Conservation (phyloP, 2,888 invertebrate species). For the Lepidocyrtinus sp. region DNA sequence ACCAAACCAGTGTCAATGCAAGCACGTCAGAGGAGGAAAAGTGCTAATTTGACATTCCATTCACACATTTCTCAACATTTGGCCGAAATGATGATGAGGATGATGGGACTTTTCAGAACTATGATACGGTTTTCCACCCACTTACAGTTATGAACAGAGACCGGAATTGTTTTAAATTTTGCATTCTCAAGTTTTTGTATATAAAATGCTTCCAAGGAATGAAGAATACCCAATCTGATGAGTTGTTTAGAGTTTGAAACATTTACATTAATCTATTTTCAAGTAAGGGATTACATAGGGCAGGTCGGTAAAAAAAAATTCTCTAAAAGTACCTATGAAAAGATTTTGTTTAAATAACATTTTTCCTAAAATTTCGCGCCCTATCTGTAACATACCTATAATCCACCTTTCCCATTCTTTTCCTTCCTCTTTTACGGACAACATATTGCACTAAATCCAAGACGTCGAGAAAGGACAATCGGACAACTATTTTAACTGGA, state of each 20-base stretch:
- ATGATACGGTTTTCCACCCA: too few relatives aligned
- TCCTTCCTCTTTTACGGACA: background rate
- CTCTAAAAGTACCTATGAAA: background rate
- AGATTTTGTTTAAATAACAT: too few relatives aligned
- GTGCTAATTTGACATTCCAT: conserved; percentile 70
- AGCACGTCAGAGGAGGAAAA: conserved; percentile 40
- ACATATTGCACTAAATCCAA: background rate
- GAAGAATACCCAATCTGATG: too few relatives aligned
- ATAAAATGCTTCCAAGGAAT: too few relatives aligned
- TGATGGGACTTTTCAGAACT: too few relatives aligned
- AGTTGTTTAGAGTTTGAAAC: too few relatives aligned
- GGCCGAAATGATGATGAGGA: conserved; percentile 40
- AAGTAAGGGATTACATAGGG: too few relatives aligned
- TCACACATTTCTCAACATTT: conserved; percentile 68
- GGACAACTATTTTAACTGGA: background rate
- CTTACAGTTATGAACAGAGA: background rate
- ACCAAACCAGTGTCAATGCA: background rate
- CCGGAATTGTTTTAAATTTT: too few relatives aligned
- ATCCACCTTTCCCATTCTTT: background rate
- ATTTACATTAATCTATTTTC: too few relatives aligned
- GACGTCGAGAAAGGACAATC: background rate
- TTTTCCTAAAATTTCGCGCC: background rate
- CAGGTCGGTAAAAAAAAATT: too few relatives aligned
- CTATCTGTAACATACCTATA: background rate
- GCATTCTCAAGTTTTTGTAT: too few relatives aligned